These are phyloP conservation scores for Phytoseiulus persimilis DNA, from an alignment of 2,888 invertebrate species.

Conservation along the genomic window DNA sequence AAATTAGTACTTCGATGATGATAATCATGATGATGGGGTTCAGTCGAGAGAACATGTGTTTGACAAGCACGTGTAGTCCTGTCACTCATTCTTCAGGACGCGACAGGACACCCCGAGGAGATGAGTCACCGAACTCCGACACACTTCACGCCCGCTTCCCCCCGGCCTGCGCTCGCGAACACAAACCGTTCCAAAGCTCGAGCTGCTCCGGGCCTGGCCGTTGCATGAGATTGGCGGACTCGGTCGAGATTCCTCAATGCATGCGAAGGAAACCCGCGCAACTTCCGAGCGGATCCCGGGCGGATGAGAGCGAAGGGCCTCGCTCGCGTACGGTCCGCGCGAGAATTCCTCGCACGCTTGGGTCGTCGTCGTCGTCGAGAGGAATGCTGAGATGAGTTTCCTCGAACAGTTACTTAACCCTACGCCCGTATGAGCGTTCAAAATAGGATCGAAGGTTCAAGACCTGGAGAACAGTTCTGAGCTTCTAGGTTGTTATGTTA, in stretches of 20 bases:
- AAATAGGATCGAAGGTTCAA: background rate
- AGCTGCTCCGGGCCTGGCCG: no score
- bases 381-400: background rate
- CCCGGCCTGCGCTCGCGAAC: background rate
- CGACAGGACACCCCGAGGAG: background rate
- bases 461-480: background rate
- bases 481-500: background rate
- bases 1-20: background rate
- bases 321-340: no score
- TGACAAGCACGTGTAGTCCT: background rate
- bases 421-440: background rate
- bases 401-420: background rate
- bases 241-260: no score
- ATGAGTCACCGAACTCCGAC: background rate
- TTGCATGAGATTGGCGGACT: no score
- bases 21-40: conserved; percentile 5
- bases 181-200: background rate
- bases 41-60: background rate
- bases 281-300: no score
- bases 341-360: no score
- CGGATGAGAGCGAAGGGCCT: no score
- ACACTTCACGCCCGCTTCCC: background rate
- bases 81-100: background rate
- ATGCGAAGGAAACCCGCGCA: no score
- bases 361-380: background rate